Evolutionary conservation across 1,140 invertebrate genomes (phyloP).

Genomic region (Tetramorium simillimum): DNA sequence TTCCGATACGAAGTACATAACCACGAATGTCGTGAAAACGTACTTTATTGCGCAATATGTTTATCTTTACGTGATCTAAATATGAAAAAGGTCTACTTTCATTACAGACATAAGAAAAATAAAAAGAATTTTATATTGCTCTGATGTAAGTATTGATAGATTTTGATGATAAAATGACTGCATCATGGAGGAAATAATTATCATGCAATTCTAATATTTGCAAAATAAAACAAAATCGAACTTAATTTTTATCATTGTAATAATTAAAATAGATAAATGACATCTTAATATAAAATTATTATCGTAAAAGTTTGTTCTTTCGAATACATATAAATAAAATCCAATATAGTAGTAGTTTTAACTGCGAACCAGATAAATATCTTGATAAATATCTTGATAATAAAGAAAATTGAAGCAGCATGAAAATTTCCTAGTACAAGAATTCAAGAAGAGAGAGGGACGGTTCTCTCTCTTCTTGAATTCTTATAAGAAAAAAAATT

Average conservation of each 20-base stretch:
- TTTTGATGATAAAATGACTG: not conserved
- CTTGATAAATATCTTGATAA: not conserved
- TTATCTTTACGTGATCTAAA: constrained; percentile 24
- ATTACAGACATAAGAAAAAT: not conserved
- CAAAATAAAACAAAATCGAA: not conserved
- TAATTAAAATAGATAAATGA: not conserved
- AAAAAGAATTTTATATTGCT: not conserved
- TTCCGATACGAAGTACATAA: not conserved
- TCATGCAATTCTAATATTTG: not conserved
- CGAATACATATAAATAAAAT: not conserved
- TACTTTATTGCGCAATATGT: constrained; percentile 9
- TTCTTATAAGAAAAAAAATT: not conserved
- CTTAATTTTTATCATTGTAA: not conserved
- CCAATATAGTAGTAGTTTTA: not conserved
- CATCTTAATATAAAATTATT: not conserved
- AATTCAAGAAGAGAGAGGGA: no score
- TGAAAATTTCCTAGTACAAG: not conserved
- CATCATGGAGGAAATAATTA: not conserved
- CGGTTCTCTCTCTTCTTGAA: not conserved
- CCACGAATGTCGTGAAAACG: not conserved
- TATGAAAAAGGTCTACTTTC: constrained; percentile 3
- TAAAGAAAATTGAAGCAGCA: not conserved
- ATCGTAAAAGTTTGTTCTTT: not conserved
- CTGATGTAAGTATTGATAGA: not conserved
- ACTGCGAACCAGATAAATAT: not conserved